Percentiles rank a stretch among this genome's conserved stretches.
Evolutionary conservation across 2,888 invertebrate genomes (phyloP).

Genomic region (Polymixis flavicincta): DNA sequence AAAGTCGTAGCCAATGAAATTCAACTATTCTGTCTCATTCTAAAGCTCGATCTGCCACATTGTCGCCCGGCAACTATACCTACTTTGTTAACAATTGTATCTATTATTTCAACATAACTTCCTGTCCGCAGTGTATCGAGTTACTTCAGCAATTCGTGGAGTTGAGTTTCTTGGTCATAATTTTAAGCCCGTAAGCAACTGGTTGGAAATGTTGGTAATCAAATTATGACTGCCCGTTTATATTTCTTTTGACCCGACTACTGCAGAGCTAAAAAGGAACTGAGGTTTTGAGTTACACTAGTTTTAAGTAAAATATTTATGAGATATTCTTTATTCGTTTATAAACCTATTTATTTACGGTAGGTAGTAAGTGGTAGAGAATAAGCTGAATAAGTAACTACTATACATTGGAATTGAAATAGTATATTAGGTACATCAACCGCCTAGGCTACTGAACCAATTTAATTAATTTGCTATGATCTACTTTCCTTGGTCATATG

Average conservation of each 20-base stretch:
- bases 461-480: constrained; percentile 25
- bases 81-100: neutral
- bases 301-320: neutral
- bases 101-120: neutral
- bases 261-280: neutral
- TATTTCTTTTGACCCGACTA: constrained; percentile 15
- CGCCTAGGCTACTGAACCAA: constrained; percentile 2
- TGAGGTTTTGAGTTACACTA: neutral
- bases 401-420: neutral
- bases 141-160: neutral
- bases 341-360: neutral
- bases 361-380: neutral
- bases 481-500: constrained; percentile 17
- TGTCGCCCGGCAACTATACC: neutral
- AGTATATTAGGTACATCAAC: neutral
- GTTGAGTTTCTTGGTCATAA: constrained; percentile 30
- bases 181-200: constrained; percentile 9
- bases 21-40: neutral
- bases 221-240: constrained; percentile 27
- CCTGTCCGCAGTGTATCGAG: neutral
- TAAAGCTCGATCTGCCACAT: neutral
- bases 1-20: neutral
- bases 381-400: neutral
- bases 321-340: neutral
- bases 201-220: constrained; percentile 34